Evolutionary conservation across 2,888 invertebrate genomes (phyloP).

Genomic region (Dynastes hyllus): DNA sequence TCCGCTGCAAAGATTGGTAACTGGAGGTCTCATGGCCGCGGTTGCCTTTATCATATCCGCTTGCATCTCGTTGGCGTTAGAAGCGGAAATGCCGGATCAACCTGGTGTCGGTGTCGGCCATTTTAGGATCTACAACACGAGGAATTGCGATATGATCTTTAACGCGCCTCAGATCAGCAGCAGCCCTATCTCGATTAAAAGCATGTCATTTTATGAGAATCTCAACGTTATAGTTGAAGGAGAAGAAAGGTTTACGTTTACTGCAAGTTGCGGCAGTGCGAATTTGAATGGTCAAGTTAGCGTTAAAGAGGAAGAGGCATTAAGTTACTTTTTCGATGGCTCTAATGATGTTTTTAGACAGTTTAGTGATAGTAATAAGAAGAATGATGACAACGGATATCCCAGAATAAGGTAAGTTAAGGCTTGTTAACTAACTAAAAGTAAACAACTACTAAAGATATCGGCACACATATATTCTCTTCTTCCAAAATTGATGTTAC

Average conservation of each 20-base stretch:
- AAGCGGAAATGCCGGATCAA: constrained; percentile 79
- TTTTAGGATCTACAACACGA: constrained; percentile 82
- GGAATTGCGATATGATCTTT: constrained; percentile 72
- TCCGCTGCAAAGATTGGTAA: constrained; percentile 89
- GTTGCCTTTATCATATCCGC: constrained; percentile 91
- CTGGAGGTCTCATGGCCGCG: constrained; percentile 91
- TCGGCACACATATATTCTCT: too few species aligned
- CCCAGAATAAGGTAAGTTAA: constrained; percentile 73
- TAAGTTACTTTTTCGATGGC: constrained; percentile 41
- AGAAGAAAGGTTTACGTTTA: background rate
- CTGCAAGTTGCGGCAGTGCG: constrained; percentile 1
- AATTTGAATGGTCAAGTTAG: background rate
- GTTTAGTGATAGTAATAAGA: constrained; percentile 70
- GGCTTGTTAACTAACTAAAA: background rate
- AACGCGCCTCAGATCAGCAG: background rate
- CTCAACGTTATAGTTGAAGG: constrained; percentile 13
- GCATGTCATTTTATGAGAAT: constrained; percentile 46
- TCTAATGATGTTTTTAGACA: constrained; percentile 42
- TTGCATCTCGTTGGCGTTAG: constrained; percentile 84
- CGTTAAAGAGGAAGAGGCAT: constrained; percentile 30
- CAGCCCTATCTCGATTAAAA: background rate
- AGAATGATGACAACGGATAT: constrained; percentile 75
- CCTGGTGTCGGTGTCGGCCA: constrained; percentile 77
- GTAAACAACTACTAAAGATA: too few species aligned
- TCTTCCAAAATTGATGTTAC: too few species aligned